Conservation (phyloP, 2,113 vertebrate genomes). For the Hydrochoerus hydrochaeris region DNA sequence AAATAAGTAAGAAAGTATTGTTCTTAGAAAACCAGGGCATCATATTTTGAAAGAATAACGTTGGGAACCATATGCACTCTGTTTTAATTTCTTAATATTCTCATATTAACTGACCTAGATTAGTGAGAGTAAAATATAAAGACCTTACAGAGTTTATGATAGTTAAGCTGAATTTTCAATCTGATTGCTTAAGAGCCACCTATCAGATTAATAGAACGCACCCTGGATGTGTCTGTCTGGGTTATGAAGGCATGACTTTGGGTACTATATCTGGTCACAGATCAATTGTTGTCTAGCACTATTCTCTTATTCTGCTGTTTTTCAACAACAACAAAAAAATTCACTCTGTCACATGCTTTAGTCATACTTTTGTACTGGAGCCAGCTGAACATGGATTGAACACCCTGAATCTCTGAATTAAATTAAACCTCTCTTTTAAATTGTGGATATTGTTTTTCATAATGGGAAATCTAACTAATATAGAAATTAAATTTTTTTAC, state of each 20-base stretch:
- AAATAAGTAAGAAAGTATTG: background rate
- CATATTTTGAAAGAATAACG: background rate
- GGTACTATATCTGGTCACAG: background rate
- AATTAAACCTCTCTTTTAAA: background rate
- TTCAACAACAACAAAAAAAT: background rate
- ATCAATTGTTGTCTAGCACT: background rate
- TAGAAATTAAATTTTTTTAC: background rate
- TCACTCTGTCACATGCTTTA: background rate
- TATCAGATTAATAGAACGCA: background rate
- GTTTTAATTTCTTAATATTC: background rate
- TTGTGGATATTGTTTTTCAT: background rate
- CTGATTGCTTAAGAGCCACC: background rate
- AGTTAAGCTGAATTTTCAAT: background rate
- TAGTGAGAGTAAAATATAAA: background rate
- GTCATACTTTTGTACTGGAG: background rate
- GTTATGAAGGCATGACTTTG: background rate
- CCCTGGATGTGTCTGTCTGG: background rate
- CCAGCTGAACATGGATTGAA: background rate
- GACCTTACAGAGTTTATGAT: background rate
- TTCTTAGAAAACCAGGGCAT: background rate
- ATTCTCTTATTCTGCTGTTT: background rate
- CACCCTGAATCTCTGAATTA: background rate
- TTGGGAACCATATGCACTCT: background rate
- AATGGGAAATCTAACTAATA: background rate
- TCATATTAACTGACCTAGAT: background rate